Evolutionary conservation across 2,888 invertebrate species (phyloP).

Genomic region (Torymus texanus): DNA sequence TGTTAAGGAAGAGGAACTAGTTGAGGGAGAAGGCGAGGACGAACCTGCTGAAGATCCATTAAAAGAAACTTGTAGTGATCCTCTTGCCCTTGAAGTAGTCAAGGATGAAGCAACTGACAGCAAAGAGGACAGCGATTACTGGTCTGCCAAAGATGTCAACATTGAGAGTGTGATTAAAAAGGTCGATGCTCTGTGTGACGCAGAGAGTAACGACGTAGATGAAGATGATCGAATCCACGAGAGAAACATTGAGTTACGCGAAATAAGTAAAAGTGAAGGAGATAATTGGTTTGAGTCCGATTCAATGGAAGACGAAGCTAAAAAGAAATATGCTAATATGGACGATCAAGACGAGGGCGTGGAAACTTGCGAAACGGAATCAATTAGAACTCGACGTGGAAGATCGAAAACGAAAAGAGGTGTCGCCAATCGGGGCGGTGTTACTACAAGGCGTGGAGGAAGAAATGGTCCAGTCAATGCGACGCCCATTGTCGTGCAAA

Average conservation of each 20-base stretch:
- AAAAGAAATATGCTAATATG: conserved; percentile 67
- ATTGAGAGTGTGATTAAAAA: conserved; percentile 89
- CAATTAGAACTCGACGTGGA: conserved; percentile 72
- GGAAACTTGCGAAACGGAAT: conserved; percentile 70
- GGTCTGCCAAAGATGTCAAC: conserved; percentile 87
- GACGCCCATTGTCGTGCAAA: conserved; percentile 55
- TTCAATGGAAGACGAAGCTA: conserved; percentile 64
- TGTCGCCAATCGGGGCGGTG: conserved; percentile 76
- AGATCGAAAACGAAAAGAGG: conserved; percentile 70
- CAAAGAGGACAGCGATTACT: conserved; percentile 85
- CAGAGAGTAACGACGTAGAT: conserved; percentile 67
- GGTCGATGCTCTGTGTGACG: conserved; percentile 81
- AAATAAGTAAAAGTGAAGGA: conserved; percentile 65
- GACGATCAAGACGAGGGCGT: conserved; percentile 73
- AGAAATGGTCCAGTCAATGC: conserved; percentile 56
- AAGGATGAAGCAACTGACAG: conserved; percentile 76
- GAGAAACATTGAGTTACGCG: conserved; percentile 62
- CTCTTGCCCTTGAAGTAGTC: conserved; percentile 66
- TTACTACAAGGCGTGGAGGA: conserved; percentile 79
- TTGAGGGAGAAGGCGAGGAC: conserved; percentile 61
- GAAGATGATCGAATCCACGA: conserved; percentile 65
- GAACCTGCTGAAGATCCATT: conserved; percentile 66
- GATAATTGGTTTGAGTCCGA: conserved; percentile 70
- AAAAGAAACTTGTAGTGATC: conserved; percentile 67
- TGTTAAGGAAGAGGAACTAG: conserved; percentile 61